Base-by-base conservation (phyloP, 2,888 invertebrate genomes). In the Drosophila histrio region DNA sequence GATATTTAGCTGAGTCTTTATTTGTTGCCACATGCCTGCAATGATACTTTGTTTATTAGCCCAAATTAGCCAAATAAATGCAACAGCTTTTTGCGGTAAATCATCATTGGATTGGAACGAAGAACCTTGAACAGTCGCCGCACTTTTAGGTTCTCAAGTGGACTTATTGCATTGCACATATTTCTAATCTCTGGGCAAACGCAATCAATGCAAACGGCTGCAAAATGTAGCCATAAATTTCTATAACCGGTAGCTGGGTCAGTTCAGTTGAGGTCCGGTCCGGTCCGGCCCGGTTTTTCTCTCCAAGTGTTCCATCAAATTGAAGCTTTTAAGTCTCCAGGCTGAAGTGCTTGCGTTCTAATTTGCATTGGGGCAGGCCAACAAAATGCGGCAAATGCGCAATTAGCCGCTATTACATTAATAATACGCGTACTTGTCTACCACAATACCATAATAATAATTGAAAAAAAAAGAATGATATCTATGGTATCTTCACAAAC, bases 381-480 rank as follows among this genome's bases (percentile, higher is more conserved):
- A 46, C 28, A 34, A 34, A 49, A 34, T 46, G 46, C 46, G 49
- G 38, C 77, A 77, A 83, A 83, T 83, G 73, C 85, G 79, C 87
- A 85, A 83, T 83, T 87, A 87, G 87, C 85, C 85, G 68, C 83
- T 84, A 83, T 83, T 83, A 83, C 83, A 83, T 68, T 87, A 83
- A 83, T 87, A 83, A 84, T 87, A 81, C 79, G 68, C 70, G 84
- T 81, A 87, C 82, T 87, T 77, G 87, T 63, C 67, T 60, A 46
- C 57, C 59, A 34, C 65, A 56, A 68, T 70, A 32, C 46, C 49
- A 50, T 28, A 62, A 69, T 72, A 77, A 77, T 52, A 30, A 52
- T 52, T 52, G 52, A 38, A 26, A 4, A 49, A 13, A 7, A 26
- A 50, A 15, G 13, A n/a, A n/a, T n/a, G n/a, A n/a, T n/a, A n/a